These are phyloP conservation scores for Chaetura pelagica DNA, from an alignment of 2,113 vertebrate species.

Conservation along the genomic window DNA sequence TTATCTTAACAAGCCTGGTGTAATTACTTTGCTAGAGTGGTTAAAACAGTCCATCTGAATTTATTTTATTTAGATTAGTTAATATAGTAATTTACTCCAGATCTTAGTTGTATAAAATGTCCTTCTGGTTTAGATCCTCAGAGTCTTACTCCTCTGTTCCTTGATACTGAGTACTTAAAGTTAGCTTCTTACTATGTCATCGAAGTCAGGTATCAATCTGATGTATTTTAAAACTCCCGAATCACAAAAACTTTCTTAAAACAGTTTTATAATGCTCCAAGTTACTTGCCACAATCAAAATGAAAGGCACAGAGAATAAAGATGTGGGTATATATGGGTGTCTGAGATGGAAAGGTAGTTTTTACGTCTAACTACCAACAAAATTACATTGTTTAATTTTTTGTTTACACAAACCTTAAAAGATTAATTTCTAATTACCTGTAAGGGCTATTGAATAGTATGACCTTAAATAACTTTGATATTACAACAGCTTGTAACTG, in stretches of 20 bases:
- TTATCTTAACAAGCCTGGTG: neutral
- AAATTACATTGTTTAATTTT: neutral
- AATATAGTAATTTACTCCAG: neutral
- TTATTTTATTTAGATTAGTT: neutral
- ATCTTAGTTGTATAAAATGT: neutral
- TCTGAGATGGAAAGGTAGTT: neutral
- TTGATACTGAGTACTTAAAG: neutral
- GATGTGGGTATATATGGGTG: neutral
- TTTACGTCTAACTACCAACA: neutral
- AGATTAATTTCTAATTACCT: neutral
- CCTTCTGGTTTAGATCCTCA: neutral
- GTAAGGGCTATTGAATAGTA: neutral
- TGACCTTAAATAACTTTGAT: neutral
- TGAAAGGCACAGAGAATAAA: neutral
- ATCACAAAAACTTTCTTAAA: neutral
- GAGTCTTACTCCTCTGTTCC: neutral
- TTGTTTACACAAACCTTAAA: neutral
- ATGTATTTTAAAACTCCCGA: neutral
- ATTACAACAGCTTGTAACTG: neutral
- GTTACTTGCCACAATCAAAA: neutral
- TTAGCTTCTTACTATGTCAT: neutral
- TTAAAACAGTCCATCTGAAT: neutral
- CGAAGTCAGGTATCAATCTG: neutral
- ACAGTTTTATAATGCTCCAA: neutral
- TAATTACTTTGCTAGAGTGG: neutral